These are phyloP conservation scores for Diacarnus erythraeanus DNA, from an alignment of 37 sponge, comb jelly and placozoan species.

Conservation along the genomic window DNA sequence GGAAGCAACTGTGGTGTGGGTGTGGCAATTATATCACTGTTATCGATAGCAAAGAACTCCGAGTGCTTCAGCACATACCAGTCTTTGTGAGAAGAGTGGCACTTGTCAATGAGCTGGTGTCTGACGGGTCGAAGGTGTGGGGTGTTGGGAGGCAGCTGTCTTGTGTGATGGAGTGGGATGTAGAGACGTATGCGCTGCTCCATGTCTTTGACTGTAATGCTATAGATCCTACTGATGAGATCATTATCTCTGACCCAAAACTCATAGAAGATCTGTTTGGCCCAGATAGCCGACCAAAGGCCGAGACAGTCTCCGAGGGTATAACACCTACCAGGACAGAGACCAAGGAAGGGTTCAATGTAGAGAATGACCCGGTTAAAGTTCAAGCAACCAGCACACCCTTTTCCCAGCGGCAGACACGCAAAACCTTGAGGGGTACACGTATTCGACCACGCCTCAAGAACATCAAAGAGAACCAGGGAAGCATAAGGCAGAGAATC, in stretches of 20 bases:
- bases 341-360: conserved; percentile 12
- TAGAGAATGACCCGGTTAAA: conserved; percentile 29
- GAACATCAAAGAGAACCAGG: conserved; percentile 22
- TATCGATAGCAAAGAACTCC: conserved; percentile 59
- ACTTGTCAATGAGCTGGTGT: conserved; percentile 77
- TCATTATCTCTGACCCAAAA: conserved; percentile 36
- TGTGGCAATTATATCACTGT: conserved; percentile 76
- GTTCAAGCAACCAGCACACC: conserved; percentile 13
- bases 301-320: neutral
- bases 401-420: conserved; percentile 40
- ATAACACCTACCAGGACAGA: neutral
- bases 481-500: neutral
- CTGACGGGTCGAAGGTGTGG: conserved; percentile 71
- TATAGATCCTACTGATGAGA: conserved; percentile 69
- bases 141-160: conserved; percentile 81
- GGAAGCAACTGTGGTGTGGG: conserved; percentile 78
- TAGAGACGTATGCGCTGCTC: conserved; percentile 38
- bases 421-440: conserved; percentile 32
- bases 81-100: conserved; percentile 67
- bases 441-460: conserved; percentile 17
- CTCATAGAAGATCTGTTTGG: conserved; percentile 40
- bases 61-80: conserved; percentile 43
- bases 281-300: conserved; percentile 1
- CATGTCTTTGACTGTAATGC: conserved; percentile 68
- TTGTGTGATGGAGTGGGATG: conserved; percentile 84